phyloP scores from a whole-genome alignment of 2,113 vertebrate genomes.

The Pelecanoides urinatrix region DNA sequence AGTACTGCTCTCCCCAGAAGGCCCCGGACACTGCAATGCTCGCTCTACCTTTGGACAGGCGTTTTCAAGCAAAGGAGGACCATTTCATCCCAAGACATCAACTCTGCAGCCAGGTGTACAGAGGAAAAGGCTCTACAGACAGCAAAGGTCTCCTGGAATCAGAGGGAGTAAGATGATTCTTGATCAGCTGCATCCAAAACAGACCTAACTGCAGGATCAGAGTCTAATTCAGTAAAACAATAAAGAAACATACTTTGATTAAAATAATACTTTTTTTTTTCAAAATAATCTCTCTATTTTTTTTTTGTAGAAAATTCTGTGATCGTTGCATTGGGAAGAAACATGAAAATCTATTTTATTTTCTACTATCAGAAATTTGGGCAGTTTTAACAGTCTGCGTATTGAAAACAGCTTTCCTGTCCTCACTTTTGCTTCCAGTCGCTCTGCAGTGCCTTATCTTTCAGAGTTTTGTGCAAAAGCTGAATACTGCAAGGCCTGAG shows the following conservation, averaged over 20 bases:
- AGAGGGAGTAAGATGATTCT: not conserved
- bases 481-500: not conserved
- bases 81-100: not conserved
- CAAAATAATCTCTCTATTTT: not conserved
- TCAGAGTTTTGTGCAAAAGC: not conserved
- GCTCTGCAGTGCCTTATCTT: not conserved
- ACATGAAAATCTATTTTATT: not conserved
- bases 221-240: not conserved
- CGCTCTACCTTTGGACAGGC: not conserved
- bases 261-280: not conserved
- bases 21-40: not conserved
- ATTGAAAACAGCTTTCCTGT: not conserved
- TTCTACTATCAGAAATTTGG: not conserved
- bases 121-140: not conserved
- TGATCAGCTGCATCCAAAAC: not conserved
- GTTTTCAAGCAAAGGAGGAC: not conserved
- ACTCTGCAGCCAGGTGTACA: not conserved
- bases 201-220: not conserved
- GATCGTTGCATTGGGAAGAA: not conserved
- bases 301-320: not conserved
- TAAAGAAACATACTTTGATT: not conserved
- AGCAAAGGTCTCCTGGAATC: not conserved
- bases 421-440: not conserved
- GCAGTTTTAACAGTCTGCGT: slow-evolving; percentile 4
- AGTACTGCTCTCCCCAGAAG: not conserved